phyloP scores from a whole-genome alignment of 2,888 invertebrate genomes.

The Luperina testacea region DNA sequence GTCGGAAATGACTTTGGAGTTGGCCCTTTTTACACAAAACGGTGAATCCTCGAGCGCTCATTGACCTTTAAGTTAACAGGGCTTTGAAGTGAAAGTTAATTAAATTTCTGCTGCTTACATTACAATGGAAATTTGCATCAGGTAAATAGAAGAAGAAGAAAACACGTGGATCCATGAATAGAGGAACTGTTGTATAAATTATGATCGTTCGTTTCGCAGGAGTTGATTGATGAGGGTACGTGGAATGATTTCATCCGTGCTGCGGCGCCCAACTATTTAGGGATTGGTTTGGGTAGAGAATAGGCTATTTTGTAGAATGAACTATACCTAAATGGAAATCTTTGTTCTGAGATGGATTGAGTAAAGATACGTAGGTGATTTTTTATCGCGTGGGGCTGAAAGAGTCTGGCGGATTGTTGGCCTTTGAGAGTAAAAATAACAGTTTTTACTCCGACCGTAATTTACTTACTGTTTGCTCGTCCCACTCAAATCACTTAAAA shows the following conservation, averaged over 20 bases:
- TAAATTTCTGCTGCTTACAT: constrained; percentile 86
- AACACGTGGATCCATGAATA: constrained; percentile 53
- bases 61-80: constrained; percentile 78
- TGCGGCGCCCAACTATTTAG: constrained; percentile 55
- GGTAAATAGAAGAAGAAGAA: constrained; percentile 71
- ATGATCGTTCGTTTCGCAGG: constrained; percentile 60
- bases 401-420: not conserved
- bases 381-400: constrained; percentile 15
- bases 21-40: constrained; percentile 82
- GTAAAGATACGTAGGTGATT: constrained; percentile 24
- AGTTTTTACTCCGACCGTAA: not conserved
- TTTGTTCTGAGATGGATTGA: constrained; percentile 52
- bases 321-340: constrained; percentile 58
- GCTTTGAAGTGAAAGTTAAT: constrained; percentile 86
- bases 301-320: constrained; percentile 41
- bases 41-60: constrained; percentile 78
- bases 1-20: constrained; percentile 78
- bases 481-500: constrained; percentile 15
- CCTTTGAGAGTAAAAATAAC: constrained; percentile 15
- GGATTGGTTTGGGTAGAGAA: constrained; percentile 39
- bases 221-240: constrained; percentile 67
- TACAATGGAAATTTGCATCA: constrained; percentile 83
- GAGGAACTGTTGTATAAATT: constrained; percentile 58
- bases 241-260: constrained; percentile 61
- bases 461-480: constrained; percentile 8